Base-by-base conservation (phyloP, 2,888 invertebrate species). In the Lasiommata megera region DNA sequence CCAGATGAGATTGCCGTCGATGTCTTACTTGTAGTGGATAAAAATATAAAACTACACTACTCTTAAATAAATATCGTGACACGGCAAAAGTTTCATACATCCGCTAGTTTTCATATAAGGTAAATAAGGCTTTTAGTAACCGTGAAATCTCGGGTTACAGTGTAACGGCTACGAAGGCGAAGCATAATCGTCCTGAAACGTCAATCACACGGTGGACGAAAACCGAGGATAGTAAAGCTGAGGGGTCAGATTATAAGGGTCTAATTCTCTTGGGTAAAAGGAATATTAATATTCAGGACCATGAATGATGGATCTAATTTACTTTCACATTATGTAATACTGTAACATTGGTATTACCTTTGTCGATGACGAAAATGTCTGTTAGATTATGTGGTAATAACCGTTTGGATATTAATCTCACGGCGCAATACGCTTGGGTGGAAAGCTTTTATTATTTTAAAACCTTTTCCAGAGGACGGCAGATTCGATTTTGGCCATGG, bases 231-330 rank as follows among this genome's bases (percentile, higher is more conserved):
- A 46, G 46, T 46, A 77, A 79, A 79, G 82, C 82, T 80, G 82
- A 79, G 82, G 85, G 87, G 87, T 82, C 74, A 86, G 88, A 88
- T 88, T 88, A 88, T 87, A 84, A 84, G 81, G 88, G 88, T 86
- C 82, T 77, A 77, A 82, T 81, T 81, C 82, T 76, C 75, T 66
- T 72, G 74, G 76, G 75, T 77, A 79, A 78, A 74, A 72, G 80
- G 79, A 83, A 85, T 84, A 85, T 85, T 82, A 82, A 82, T 84
- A 84, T 81, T 82, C 80, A 77, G 77, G 73, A 70, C 76, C 74
- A 77, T 70, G 76, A 71, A 76, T 75, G 75, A 79, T 78, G 74
- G 80, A 78, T 74, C 77, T 76, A 70, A 69, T 64, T 72, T 71
- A 65, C 69, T 62, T 53, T 44, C 36, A 53, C 36, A 53, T 53